These are phyloP conservation scores for Pollenia labialis DNA, from an alignment of 2,888 invertebrate genomes.

Conservation along the genomic window DNA sequence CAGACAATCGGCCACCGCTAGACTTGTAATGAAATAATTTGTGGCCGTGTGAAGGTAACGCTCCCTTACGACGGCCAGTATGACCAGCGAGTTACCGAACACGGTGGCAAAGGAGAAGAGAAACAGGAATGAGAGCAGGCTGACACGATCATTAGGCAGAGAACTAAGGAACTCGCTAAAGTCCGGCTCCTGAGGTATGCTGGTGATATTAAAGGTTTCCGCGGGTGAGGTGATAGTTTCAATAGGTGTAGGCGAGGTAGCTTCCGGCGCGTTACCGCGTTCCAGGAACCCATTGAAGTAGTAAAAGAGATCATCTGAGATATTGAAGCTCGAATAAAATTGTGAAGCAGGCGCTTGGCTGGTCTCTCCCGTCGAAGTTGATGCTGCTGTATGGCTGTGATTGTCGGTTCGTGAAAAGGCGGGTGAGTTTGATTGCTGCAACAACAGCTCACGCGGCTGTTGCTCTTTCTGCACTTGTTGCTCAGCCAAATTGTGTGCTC, in stretches of 20 bases:
- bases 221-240: conserved; percentile 69
- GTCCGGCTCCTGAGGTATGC: conserved; percentile 81
- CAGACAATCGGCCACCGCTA: conserved; percentile 98
- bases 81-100: conserved; percentile 97
- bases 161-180: conserved; percentile 83
- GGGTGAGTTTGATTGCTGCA: conserved; percentile 57
- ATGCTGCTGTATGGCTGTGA: conserved; percentile 70
- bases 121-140: conserved; percentile 91
- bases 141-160: conserved; percentile 89
- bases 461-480: conserved; percentile 29
- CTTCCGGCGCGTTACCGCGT: conserved; percentile 53
- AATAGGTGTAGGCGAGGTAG: conserved; percentile 71
- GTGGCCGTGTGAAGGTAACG: conserved; percentile 98
- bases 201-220: conserved; percentile 64
- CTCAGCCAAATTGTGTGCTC: conserved; percentile 50
- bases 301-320: conserved; percentile 82
- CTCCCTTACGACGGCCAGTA: conserved; percentile 96
- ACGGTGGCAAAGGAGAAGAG: conserved; percentile 96
- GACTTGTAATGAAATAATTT: conserved; percentile 98
- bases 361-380: conserved; percentile 20
- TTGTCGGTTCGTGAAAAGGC: conserved; percentile 76
- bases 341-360: conserved; percentile 74
- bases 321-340: conserved; percentile 82
- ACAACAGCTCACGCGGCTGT: conserved; percentile 41
- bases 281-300: conserved; percentile 81